Base-by-base conservation (phyloP, 2,797 vertebrate species). In the Poecilia gillii region DNA sequence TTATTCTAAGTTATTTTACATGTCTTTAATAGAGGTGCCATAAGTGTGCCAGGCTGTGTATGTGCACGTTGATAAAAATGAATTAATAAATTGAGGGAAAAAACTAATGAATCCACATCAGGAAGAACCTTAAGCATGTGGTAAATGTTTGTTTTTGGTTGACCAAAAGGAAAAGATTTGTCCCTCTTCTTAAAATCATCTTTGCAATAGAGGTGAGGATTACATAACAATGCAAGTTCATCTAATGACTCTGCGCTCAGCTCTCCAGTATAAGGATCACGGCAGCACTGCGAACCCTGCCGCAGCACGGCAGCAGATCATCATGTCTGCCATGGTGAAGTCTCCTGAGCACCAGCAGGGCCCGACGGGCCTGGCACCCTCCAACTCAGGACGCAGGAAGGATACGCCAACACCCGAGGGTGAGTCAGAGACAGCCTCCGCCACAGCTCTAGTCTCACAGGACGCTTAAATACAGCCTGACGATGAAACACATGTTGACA, bases 261-360 rank as follows among this genome's bases (percentile, higher is more conserved):
- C 97, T 76, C 96, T 97, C 85, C 98, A 99, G 93, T 97, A 97
- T 85, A 99, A 99, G 91, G 98, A 99, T 77, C 97, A 98, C 72
- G 93, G 95, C 8, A 96, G 96, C 85, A 94, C 97, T 0, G 88
- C 96, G 28, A 97, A 97, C 18, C 96, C 97, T 0, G 96, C 96
- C 80, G 89, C 97, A 25, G 96, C 97, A 2, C 95, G 98, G 84
- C 98, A 99, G 94, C 99, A 99, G 95, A 97, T 99, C 75, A 97
- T 99, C 81, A 97, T 99, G 97, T 98, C 98, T 25, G 96, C 97
- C 78, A 97, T 99, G 80, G 97, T 99, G 73, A 97, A 98, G 90
- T 99, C 98, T 0, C 99, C 99, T 0, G 99, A 99, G 91, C 98
- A 99, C 88, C 98, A 99, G 94, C 97, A 97, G 83, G 98, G 96